A percentile compares a stretch with the other conserved stretches of the same genome.
Evolutionary conservation across 2,797 vertebrate genomes (phyloP).

Genomic region (Sebastes trivittatus): DNA sequence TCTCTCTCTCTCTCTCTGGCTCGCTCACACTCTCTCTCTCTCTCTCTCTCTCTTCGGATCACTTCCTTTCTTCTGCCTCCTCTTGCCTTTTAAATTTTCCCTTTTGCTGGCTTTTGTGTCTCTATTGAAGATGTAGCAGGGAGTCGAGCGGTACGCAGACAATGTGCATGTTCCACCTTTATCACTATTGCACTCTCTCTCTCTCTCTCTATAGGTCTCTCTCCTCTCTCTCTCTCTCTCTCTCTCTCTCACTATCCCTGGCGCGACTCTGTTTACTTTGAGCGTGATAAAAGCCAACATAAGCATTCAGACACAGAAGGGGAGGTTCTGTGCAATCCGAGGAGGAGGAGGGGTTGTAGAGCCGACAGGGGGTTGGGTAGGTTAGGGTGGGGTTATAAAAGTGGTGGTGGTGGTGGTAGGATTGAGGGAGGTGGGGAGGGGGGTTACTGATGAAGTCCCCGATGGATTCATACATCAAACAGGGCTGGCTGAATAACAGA

Average conservation of each 20-base stretch:
- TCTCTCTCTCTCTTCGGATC: constrained; percentile 47
- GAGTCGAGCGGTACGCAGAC: constrained; percentile 67
- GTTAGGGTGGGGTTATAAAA: constrained; percentile 64
- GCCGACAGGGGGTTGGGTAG: constrained; percentile 65
- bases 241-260: constrained; percentile 56
- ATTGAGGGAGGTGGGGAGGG: constrained; percentile 53
- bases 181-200: constrained; percentile 56
- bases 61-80: constrained; percentile 48
- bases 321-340: constrained; percentile 73
- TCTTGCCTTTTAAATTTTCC: constrained; percentile 54
- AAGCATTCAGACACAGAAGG: constrained; percentile 82
- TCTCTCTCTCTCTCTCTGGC: constrained; percentile 23
- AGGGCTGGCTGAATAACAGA: constrained; percentile 80
- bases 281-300: constrained; percentile 80
- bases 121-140: constrained; percentile 70
- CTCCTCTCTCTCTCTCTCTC: constrained; percentile 2
- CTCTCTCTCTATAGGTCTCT: not conserved
- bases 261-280: constrained; percentile 82
- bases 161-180: constrained; percentile 73
- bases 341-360: constrained; percentile 66
- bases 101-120: constrained; percentile 54
- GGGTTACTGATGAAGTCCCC: constrained; percentile 66
- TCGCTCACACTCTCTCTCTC: constrained; percentile 12
- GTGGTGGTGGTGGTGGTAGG: constrained; percentile 43
- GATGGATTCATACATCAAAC: constrained; percentile 74